Percentiles rank a stretch among this genome's conserved stretches.
These are phyloP conservation scores for Cyanoliseus patagonus DNA, from an alignment of 2,113 vertebrate genomes.

Conservation along the genomic window DNA sequence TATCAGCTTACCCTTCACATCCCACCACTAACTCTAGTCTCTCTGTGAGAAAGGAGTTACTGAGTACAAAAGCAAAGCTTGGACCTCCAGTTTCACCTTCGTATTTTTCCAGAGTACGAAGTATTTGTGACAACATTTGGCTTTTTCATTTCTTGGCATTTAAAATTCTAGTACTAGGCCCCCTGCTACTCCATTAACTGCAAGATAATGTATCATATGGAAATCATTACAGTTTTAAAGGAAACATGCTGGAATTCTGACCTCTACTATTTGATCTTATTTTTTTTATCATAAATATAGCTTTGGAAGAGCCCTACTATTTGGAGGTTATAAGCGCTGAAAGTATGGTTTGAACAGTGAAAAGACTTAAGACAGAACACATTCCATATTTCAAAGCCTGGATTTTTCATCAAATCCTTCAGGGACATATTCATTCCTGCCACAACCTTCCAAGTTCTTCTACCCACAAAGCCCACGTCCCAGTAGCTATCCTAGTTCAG, in stretches of 20 bases:
- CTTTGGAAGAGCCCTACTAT: neutral
- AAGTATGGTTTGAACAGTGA: neutral
- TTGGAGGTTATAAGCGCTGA: neutral
- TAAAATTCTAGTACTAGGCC: neutral
- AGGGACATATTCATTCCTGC: neutral
- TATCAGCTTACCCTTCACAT: neutral
- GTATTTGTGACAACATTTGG: neutral
- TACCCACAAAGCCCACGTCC: neutral
- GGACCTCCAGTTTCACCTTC: neutral
- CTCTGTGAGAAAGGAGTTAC: neutral
- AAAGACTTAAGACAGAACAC: neutral
- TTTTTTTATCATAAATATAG: neutral
- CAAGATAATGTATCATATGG: neutral
- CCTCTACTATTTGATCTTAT: neutral
- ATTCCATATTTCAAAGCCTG: neutral
- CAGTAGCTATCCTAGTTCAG: neutral
- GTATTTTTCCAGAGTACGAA: neutral
- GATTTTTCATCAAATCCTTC: neutral
- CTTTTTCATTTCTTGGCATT: constrained; percentile 4
- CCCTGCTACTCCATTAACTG: neutral
- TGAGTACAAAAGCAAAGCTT: neutral
- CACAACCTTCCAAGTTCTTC: neutral
- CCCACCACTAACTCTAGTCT: neutral
- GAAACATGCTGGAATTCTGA: neutral
- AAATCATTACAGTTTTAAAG: neutral